These are phyloP conservation scores for Erinaceus europaeus DNA, from an alignment of 2,113 vertebrate genomes.

Conservation along the genomic window DNA sequence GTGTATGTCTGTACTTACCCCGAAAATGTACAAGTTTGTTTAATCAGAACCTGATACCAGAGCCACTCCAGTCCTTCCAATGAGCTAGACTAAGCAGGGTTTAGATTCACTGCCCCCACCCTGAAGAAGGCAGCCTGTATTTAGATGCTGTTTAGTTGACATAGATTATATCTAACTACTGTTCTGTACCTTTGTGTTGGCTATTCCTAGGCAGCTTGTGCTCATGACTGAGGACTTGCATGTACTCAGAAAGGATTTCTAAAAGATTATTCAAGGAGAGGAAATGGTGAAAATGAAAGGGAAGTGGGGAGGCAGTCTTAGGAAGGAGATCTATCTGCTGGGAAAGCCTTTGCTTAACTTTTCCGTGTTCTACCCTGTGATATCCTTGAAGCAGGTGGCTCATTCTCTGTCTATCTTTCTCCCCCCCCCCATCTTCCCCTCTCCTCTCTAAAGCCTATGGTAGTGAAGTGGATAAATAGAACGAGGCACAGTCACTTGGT, in stretches of 20 bases:
- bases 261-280: slow-evolving; percentile 41
- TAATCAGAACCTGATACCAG: slow-evolving; percentile 52
- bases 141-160: slow-evolving; percentile 24
- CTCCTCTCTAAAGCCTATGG: slow-evolving; percentile 72
- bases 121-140: slow-evolving; percentile 1
- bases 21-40: neutral
- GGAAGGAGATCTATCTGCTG: slow-evolving; percentile 69
- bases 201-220: neutral
- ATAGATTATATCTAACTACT: neutral
- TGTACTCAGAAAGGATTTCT: neutral
- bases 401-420: too few species aligned
- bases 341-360: slow-evolving; percentile 73
- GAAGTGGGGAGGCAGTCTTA: slow-evolving; percentile 62
- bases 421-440: too few species aligned
- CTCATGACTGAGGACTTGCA: neutral
- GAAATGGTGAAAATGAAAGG: slow-evolving; percentile 39
- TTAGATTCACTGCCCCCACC: neutral
- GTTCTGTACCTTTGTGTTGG: neutral
- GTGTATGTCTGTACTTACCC: slow-evolving; percentile 59
- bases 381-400: slow-evolving; percentile 68
- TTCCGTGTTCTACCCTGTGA: slow-evolving; percentile 62
- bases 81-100: neutral
- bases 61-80: neutral
- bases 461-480: too few species aligned
- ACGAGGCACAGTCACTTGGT: too few species aligned